Conservation (phyloP, 2,113 vertebrate species). For the Sisor rabdophorus region DNA sequence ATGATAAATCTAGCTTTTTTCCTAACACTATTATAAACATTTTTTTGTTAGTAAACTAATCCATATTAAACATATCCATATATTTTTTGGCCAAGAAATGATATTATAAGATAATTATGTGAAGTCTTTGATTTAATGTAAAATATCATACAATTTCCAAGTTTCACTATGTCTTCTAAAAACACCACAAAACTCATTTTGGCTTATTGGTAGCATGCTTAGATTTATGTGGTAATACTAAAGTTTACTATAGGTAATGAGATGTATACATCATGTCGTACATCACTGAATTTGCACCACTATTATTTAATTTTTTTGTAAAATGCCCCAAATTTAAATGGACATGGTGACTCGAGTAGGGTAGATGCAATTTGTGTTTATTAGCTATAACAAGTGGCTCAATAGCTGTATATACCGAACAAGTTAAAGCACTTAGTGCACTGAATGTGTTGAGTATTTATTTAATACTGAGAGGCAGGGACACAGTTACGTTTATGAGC, state of each 20-base stretch:
- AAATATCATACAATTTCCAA: conserved; percentile 14
- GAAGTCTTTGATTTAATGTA: no score
- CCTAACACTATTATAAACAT: background rate
- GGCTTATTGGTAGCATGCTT: background rate
- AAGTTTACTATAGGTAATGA: background rate
- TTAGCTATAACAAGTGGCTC: background rate
- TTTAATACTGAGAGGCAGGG: background rate
- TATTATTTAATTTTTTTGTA: background rate
- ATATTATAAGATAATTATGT: no score
- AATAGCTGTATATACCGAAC: conserved; percentile 3
- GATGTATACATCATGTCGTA: background rate
- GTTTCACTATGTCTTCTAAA: background rate
- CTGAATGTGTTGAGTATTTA: background rate
- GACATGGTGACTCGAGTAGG: background rate
- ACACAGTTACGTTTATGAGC: background rate
- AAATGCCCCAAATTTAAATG: background rate
- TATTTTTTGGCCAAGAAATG: no score
- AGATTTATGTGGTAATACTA: background rate
- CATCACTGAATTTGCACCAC: background rate
- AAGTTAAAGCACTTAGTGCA: conserved; percentile 15
- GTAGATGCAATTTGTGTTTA: background rate
- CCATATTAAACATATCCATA: background rate
- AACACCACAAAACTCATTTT: conserved; percentile 3
- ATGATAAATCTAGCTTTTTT: background rate
- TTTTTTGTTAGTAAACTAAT: background rate